phyloP scores from a whole-genome alignment of 1,140 invertebrate species.

The Pomacea maculata region DNA sequence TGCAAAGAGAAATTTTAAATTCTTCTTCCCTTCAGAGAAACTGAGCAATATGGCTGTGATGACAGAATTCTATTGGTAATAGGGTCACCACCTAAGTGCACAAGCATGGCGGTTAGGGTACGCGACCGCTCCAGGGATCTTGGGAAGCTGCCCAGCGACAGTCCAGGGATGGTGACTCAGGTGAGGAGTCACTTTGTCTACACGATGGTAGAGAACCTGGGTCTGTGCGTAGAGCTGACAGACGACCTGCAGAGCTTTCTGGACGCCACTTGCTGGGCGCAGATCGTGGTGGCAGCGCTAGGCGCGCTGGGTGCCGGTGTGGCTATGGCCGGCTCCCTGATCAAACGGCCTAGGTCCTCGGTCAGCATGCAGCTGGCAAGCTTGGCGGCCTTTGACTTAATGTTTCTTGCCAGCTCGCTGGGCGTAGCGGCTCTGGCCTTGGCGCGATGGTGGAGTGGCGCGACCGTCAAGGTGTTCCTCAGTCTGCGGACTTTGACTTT shows the following conservation, averaged over 20 bases:
- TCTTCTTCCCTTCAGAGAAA: too few relatives aligned
- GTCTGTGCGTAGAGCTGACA: conserved; percentile 14
- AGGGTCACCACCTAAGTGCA: too few relatives aligned
- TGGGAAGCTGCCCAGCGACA: too few relatives aligned
- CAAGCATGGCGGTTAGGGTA: too few relatives aligned
- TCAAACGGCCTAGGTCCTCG: conserved; percentile 1
- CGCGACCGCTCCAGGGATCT: too few relatives aligned
- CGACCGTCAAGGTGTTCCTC: conserved; percentile 1
- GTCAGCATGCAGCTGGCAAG: conserved; percentile 10
- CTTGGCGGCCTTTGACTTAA: not conserved
- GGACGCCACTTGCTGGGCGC: conserved; percentile 2
- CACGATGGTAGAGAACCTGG: conserved; percentile 16
- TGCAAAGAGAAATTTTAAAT: too few relatives aligned
- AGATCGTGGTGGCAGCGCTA: conserved; percentile 1
- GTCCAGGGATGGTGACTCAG: too few relatives aligned
- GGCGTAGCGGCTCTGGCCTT: not conserved
- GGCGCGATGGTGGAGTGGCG: not conserved
- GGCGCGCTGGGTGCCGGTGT: conserved; percentile 5
- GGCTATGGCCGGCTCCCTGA: not conserved
- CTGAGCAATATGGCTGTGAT: too few relatives aligned
- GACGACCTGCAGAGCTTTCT: conserved; percentile 2
- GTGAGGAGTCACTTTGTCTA: not conserved
- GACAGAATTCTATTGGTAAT: too few relatives aligned
- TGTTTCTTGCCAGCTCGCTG: conserved; percentile 7
- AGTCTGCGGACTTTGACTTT: not conserved